Evolutionary conservation across 2,888 invertebrate species (phyloP).

Genomic region (Eumerus sabulonum): DNA sequence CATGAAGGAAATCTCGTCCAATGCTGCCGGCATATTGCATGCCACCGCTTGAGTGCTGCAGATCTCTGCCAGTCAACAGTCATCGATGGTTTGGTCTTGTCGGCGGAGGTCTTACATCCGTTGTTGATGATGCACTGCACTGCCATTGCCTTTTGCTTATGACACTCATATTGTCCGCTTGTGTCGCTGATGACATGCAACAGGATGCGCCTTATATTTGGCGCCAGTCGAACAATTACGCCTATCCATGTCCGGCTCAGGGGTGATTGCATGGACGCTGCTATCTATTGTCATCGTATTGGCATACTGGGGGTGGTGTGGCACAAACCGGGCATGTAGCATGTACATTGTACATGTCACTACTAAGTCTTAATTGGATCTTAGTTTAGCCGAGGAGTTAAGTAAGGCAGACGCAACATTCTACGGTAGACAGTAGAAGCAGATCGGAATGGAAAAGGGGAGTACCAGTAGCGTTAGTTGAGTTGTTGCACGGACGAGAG

Average conservation of each 20-base stretch:
- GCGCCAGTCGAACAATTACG: conserved; percentile 65
- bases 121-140: conserved; percentile 32
- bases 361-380: conserved; percentile 63
- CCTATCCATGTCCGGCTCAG: conserved; percentile 8
- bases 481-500: conserved; percentile 45
- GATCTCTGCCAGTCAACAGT: conserved; percentile 1
- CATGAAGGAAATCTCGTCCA: conserved; percentile 60
- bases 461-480: conserved; percentile 30
- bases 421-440: conserved; percentile 27
- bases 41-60: conserved; percentile 23
- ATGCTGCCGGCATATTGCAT: conserved; percentile 63
- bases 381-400: conserved; percentile 39
- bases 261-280: conserved; percentile 25
- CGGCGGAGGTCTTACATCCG: conserved; percentile 15
- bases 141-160: conserved; percentile 52
- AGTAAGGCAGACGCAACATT: conserved; percentile 8
- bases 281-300: conserved; percentile 64
- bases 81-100: too few species aligned
- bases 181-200: conserved; percentile 46
- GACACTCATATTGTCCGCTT: conserved; percentile 54
- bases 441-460: conserved; percentile 59
- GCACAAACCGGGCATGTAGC: background rate
- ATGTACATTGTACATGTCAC: conserved; percentile 44
- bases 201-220: conserved; percentile 47
- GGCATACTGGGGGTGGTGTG: background rate